phyloP scores from a whole-genome alignment of 2,888 invertebrate genomes.

The Tetragnatha montana region DNA sequence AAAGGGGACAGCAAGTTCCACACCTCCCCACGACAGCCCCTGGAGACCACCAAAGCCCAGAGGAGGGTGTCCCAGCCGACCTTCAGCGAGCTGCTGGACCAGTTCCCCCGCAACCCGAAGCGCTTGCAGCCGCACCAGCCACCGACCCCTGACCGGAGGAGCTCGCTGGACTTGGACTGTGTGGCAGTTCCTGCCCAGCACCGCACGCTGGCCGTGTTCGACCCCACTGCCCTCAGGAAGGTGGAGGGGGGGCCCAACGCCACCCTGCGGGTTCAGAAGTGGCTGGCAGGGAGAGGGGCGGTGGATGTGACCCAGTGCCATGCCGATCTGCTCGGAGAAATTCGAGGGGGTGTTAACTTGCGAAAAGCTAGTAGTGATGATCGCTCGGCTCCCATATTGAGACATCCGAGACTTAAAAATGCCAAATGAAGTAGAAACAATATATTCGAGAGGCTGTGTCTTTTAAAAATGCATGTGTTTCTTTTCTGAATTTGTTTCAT shows the following conservation, averaged over 20 bases:
- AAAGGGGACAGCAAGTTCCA: slow-evolving; percentile 49
- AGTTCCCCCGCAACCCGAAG: slow-evolving; percentile 52
- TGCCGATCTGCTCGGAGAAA: slow-evolving; percentile 62
- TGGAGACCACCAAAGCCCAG: slow-evolving; percentile 64
- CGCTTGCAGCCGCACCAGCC: slow-evolving; percentile 51
- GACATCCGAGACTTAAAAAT: slow-evolving; percentile 46
- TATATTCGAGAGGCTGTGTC: too few species aligned
- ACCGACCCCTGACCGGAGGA: slow-evolving; percentile 58
- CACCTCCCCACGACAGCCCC: slow-evolving; percentile 54
- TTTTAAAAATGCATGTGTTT: not conserved
- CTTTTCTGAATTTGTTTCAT: too few species aligned
- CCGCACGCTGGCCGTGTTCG: slow-evolving; percentile 30
- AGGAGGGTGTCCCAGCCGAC: slow-evolving; percentile 63
- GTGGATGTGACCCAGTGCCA: slow-evolving; percentile 52
- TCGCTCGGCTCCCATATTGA: slow-evolving; percentile 86
- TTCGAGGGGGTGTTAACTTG: slow-evolving; percentile 61
- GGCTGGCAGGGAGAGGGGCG: slow-evolving; percentile 66
- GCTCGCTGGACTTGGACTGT: slow-evolving; percentile 64
- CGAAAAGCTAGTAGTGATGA: slow-evolving; percentile 85
- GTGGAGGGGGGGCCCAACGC: slow-evolving; percentile 3
- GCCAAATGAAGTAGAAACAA: slow-evolving; percentile 32
- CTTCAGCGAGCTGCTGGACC: slow-evolving; percentile 62
- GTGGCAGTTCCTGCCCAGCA: slow-evolving; percentile 8
- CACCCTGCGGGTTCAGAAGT: slow-evolving; percentile 65
- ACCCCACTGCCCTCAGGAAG: slow-evolving; percentile 17